Conservation (phyloP, 2,113 vertebrate genomes). For the Taxidea taxus region DNA sequence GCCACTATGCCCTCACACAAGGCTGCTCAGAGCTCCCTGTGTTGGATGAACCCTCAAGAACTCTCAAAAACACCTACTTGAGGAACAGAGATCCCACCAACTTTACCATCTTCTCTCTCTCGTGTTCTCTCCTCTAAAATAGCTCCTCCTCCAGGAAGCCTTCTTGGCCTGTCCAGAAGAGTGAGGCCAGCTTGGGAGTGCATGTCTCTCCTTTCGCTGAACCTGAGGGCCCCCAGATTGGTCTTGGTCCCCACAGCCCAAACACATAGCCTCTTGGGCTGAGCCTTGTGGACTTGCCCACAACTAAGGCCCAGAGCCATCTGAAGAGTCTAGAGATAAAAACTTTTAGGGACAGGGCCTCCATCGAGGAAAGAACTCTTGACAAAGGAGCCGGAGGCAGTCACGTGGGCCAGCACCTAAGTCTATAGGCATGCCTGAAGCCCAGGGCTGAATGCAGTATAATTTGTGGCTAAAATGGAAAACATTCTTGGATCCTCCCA, state of each 20-base stretch:
- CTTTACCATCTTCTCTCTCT: background rate
- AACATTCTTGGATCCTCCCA: constrained; percentile 48
- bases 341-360: background rate
- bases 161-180: background rate
- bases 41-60: background rate
- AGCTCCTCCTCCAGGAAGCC: background rate
- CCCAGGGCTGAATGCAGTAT: background rate
- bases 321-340: background rate
- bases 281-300: background rate
- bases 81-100: background rate
- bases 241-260: background rate
- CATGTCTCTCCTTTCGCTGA: no score
- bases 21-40: background rate
- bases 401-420: constrained; percentile 29
- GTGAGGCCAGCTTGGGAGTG: background rate
- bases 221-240: accelerated
- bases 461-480: constrained; percentile 68
- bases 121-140: background rate
- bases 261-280: background rate
- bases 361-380: background rate
- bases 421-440: constrained; percentile 3
- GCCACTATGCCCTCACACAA: background rate
- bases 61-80: background rate
- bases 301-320: background rate
- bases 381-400: background rate